Base-by-base conservation (phyloP, 1,140 invertebrate genomes). In the Solenopsis fugax region DNA sequence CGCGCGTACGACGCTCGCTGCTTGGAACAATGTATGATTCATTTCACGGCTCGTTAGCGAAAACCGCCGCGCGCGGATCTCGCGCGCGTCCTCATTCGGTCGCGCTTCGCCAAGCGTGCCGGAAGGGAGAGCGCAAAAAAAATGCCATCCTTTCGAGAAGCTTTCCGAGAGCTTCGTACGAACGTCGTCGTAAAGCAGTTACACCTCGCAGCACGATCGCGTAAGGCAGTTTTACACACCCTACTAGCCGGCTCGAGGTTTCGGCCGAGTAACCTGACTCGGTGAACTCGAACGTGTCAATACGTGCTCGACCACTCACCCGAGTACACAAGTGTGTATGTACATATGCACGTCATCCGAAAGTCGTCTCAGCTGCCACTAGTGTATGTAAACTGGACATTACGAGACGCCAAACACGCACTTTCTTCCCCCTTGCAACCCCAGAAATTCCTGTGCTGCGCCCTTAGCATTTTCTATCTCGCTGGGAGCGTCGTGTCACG, bases 31-130 rank as follows among this genome's bases (percentile, higher is more conserved):
- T 72, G 52, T 86, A 76, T 50, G 88, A 82, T 90, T 91, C 87
- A 89, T 90, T 92, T 92, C 89, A 92, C 85, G 88, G 90, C 90
- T 92, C 90, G 91, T 92, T 92, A 90, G 88, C 41, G 65, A 81
- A 82, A 56, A 50, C 54, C 50, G 56, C 56, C 73, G 82, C 41
- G 29, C 56, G 56, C 34, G 72, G 60, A 75, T 2, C 73, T 86
- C 60, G 41, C 60, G 24, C 58, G 34, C 50, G 69, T 73, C 48
- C 54, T 78, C 60, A 80, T 76, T 52, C 65, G 48, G 81, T 76
- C 62, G 64, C 41, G 71, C 52, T 82, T 78, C 45, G 73, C 50
- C 37, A 75, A 85, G 45, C 75, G 37, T 41, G 58, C 45, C 41
- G 69, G 69, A 60, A 75, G 69, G 72, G 69, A 48, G 69, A 78